Evolutionary conservation across 2,113 vertebrate genomes (phyloP).

Genomic region (Mormyrus lacerda): DNA sequence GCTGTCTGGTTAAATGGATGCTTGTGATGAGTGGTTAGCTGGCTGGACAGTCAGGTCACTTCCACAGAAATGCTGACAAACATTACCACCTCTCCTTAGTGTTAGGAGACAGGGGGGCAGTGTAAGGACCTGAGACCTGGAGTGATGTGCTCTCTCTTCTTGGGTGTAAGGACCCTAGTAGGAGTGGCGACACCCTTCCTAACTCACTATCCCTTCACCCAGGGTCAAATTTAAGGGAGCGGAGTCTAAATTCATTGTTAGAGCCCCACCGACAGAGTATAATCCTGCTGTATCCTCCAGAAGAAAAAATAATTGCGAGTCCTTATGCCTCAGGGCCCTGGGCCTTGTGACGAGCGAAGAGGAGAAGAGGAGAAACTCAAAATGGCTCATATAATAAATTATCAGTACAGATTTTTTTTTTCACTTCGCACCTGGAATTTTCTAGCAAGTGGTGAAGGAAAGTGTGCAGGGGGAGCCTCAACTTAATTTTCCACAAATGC

Average conservation of each 20-base stretch:
- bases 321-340: neutral
- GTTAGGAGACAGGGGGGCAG: neutral
- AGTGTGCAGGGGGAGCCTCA: neutral
- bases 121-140: neutral
- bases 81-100: neutral
- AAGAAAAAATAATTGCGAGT: neutral
- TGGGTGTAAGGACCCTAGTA: neutral
- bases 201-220: neutral
- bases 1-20: neutral
- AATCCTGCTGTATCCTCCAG: neutral
- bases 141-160: neutral
- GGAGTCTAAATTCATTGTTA: neutral
- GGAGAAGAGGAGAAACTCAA: neutral
- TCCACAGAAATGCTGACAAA: neutral
- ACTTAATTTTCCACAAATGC: neutral
- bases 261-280: neutral
- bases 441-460: neutral
- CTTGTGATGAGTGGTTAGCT: neutral
- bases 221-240: neutral
- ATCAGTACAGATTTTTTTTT: neutral
- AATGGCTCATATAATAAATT: neutral
- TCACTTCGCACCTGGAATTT: constrained; percentile 6
- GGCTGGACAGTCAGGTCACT: neutral
- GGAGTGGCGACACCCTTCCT: neutral
- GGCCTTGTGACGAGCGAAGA: too few species aligned